Percentiles rank a stretch among this genome's conserved stretches.
Conservation (phyloP, 2,113 vertebrate genomes). For the Pagrus major region DNA sequence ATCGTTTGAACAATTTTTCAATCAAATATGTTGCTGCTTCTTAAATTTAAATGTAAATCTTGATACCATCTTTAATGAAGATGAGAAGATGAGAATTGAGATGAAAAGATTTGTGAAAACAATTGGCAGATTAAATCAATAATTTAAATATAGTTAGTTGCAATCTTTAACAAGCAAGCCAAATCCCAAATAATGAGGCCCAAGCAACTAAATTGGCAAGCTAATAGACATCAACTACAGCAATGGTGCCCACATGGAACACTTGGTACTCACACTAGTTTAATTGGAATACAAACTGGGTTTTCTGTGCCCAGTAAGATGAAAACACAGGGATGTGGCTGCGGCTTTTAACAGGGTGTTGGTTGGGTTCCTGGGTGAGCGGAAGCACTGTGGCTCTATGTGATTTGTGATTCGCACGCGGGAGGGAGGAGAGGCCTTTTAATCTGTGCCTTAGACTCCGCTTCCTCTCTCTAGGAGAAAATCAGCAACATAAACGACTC, state of each 20-base stretch:
- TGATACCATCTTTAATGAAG: too few species aligned
- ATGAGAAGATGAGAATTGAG: too few species aligned
- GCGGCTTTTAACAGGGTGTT: conserved; percentile 75
- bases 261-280: conserved; percentile 39
- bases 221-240: conserved; percentile 30
- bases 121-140: too few species aligned
- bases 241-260: conserved; percentile 51
- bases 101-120: too few species aligned
- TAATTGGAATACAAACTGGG: conserved; percentile 61
- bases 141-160: too few species aligned
- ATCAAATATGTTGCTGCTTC: too few species aligned
- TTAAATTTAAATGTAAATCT: too few species aligned
- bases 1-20: too few species aligned
- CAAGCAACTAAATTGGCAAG: conserved; percentile 8
- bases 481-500: conserved; percentile 68
- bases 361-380: conserved; percentile 67
- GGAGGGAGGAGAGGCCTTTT: conserved; percentile 70
- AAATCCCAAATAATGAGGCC: conserved; percentile 5
- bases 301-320: conserved; percentile 60
- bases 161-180: conserved; percentile 14
- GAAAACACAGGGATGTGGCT: conserved; percentile 66
- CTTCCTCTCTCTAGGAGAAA: conserved; percentile 65
- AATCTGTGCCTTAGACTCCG: conserved; percentile 65
- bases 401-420: conserved; percentile 76
- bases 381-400: conserved; percentile 63